Percentiles rank a stretch among this genome's conserved stretches.
Evolutionary conservation across 2,888 invertebrate genomes (phyloP).

Genomic region (Drosophila tripunctata): DNA sequence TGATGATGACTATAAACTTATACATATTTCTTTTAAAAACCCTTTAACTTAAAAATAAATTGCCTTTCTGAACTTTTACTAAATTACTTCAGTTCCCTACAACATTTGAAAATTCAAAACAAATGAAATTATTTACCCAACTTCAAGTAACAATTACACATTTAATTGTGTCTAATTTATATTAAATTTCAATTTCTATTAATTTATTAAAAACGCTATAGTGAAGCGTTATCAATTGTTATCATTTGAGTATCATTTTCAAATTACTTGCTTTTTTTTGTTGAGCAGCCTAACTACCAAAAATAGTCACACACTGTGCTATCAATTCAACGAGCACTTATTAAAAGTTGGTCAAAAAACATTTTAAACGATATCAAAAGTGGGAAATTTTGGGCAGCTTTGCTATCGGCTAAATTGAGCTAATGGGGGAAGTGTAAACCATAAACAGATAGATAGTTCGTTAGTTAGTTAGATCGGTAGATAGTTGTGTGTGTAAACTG

Average conservation of each 20-base stretch:
- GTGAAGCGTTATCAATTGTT: not conserved
- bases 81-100: no score
- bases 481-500: conserved; percentile 8
- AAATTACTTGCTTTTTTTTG: conserved; percentile 14
- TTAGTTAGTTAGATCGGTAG: no score
- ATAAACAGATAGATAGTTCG: conserved; percentile 1
- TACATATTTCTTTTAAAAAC: no score
- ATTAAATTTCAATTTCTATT: not conserved
- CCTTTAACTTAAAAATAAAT: no score
- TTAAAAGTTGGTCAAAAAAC: conserved; percentile 10
- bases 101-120: not conserved
- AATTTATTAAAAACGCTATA: not conserved
- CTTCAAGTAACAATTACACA: not conserved
- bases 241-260: conserved; percentile 10
- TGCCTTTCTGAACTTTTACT: no score
- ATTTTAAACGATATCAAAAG: conserved; percentile 27
- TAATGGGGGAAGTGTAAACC: conserved; percentile 7
- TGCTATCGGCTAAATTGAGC: conserved; percentile 29
- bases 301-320: conserved; percentile 17
- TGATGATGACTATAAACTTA: no score
- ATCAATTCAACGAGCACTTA: conserved; percentile 34
- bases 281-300: not conserved
- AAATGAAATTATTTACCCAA: not conserved
- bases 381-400: conserved; percentile 8
- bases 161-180: not conserved